phyloP scores from a whole-genome alignment of 2,888 invertebrate species.

The Crioceris asparagi region DNA sequence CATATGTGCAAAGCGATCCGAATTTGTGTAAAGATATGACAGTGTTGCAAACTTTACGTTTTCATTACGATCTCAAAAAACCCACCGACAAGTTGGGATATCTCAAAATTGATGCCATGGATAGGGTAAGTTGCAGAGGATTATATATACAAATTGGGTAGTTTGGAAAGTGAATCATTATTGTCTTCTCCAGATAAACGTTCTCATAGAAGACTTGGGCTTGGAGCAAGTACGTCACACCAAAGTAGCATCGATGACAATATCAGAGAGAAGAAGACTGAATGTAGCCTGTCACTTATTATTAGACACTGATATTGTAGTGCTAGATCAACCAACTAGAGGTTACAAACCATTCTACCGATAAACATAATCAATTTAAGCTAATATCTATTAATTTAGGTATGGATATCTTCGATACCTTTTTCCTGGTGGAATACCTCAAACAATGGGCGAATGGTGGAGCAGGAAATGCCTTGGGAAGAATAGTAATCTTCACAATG shows the following conservation, averaged over 20 bases:
- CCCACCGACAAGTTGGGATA: conserved; percentile 51
- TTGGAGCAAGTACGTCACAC: conserved; percentile 82
- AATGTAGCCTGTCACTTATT: conserved; percentile 84
- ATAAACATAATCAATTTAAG: too few species aligned
- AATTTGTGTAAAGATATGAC: conserved; percentile 79
- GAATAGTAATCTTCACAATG: conserved; percentile 81
- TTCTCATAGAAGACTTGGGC: conserved; percentile 84
- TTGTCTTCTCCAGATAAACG: conserved; percentile 58
- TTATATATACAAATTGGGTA: too few species aligned
- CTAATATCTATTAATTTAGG: too few species aligned
- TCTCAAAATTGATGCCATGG: conserved; percentile 61
- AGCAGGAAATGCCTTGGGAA: conserved; percentile 42
- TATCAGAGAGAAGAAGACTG: conserved; percentile 76
- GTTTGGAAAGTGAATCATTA: neutral
- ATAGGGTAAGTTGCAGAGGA: conserved; percentile 46
- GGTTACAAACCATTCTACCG: conserved; percentile 34
- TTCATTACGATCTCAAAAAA: conserved; percentile 65
- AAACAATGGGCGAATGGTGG: conserved; percentile 71
- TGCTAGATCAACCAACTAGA: conserved; percentile 79
- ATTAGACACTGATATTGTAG: conserved; percentile 74
- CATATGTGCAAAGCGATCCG: conserved; percentile 64
- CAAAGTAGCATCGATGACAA: conserved; percentile 72
- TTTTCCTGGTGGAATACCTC: conserved; percentile 87
- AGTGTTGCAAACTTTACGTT: conserved; percentile 78
- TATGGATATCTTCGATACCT: conserved; percentile 92